phyloP scores from a whole-genome alignment of 2,113 vertebrate genomes.

The Tursiops truncatus region DNA sequence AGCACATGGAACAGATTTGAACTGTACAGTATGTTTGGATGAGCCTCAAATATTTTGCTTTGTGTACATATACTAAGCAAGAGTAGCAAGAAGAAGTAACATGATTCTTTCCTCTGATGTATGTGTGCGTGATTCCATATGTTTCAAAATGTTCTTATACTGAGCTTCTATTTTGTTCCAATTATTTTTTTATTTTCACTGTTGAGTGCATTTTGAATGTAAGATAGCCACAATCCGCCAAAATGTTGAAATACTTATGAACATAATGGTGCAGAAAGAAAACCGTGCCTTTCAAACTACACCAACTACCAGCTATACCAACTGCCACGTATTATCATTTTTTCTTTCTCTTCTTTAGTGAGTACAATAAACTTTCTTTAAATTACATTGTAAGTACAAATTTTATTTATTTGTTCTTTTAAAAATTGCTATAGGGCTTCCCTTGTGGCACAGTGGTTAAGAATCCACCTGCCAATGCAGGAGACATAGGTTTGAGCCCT shows the following conservation, averaged over 20 bases:
- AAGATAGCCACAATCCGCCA: not conserved
- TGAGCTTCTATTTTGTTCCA: not conserved
- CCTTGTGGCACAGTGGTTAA: not conserved
- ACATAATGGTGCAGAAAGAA: not conserved
- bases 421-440: not conserved
- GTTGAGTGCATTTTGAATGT: not conserved
- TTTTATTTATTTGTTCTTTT: not conserved
- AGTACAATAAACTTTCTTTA: not conserved
- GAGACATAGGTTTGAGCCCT: not conserved
- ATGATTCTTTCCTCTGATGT: not conserved
- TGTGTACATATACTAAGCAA: not conserved
- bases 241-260: not conserved
- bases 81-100: not conserved
- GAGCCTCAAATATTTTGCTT: not conserved
- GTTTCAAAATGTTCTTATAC: not conserved
- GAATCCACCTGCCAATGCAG: not conserved
- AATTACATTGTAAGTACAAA: not conserved
- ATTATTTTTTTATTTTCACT: not conserved
- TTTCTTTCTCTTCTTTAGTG: not conserved
- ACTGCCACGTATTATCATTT: not conserved
- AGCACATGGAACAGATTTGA: not conserved
- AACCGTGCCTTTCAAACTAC: not conserved
- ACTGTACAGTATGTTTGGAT: not conserved
- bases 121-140: not conserved
- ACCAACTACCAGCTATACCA: not conserved